Conservation (phyloP, 2,113 vertebrate genomes). For the Rallus limicola region DNA sequence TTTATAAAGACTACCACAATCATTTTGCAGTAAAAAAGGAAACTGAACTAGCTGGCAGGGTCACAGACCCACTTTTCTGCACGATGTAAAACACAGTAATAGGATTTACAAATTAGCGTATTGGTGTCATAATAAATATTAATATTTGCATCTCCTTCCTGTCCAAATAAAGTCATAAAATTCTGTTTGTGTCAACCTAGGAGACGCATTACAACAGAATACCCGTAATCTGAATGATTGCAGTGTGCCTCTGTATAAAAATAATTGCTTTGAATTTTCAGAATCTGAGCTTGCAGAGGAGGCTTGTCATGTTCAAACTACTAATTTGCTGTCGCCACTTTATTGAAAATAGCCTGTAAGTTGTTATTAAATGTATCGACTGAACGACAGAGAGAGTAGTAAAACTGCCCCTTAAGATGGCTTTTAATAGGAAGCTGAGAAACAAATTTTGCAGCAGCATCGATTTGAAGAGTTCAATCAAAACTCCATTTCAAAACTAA, state of each 20-base stretch:
- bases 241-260: slow-evolving; percentile 79
- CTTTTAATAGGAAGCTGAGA: slow-evolving; percentile 93
- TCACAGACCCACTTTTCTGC: slow-evolving; percentile 62
- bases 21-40: slow-evolving; percentile 51
- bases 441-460: slow-evolving; percentile 98
- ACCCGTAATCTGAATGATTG: slow-evolving; percentile 79
- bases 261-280: slow-evolving; percentile 87
- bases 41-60: slow-evolving; percentile 57
- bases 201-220: slow-evolving; percentile 72
- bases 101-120: slow-evolving; percentile 74
- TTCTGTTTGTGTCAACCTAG: slow-evolving; percentile 74
- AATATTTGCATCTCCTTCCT: slow-evolving; percentile 76
- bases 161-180: slow-evolving; percentile 79
- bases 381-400: slow-evolving; percentile 88
- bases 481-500: slow-evolving; percentile 99
- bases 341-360: slow-evolving; percentile 90
- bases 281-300: slow-evolving; percentile 83
- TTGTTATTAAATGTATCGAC: slow-evolving; percentile 93
- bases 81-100: slow-evolving; percentile 46
- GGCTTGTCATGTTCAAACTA: slow-evolving; percentile 88
- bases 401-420: slow-evolving; percentile 91
- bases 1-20: slow-evolving; percentile 70
- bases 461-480: slow-evolving; percentile 99
- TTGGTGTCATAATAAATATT: slow-evolving; percentile 74
- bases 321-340: slow-evolving; percentile 89